phyloP scores from a whole-genome alignment of 1,140 invertebrate species.

The Procambarus clarkii region DNA sequence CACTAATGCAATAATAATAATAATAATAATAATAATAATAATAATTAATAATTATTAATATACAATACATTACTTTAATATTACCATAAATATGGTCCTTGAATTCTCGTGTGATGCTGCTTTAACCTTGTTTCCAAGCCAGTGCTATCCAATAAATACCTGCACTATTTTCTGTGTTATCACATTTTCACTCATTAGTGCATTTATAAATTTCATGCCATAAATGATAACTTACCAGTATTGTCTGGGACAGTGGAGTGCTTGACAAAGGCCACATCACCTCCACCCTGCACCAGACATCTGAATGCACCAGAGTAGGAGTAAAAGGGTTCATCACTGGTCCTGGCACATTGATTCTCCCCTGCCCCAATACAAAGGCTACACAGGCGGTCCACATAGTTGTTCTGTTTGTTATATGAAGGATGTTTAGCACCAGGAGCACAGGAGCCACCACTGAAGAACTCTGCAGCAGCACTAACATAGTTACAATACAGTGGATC shows the following conservation, averaged over 20 bases:
- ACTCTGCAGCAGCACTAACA: conserved; percentile 78
- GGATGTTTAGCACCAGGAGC: conserved; percentile 79
- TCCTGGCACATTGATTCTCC: conserved; percentile 33
- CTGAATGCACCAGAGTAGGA: conserved; percentile 90
- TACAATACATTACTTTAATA: too few relatives aligned
- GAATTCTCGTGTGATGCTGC: too few relatives aligned
- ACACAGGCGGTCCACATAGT: conserved; percentile 72
- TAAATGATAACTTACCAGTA: conserved; percentile 48
- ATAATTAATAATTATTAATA: too few relatives aligned
- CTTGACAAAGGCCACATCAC: conserved; percentile 96
- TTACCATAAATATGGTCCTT: too few relatives aligned
- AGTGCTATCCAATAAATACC: too few relatives aligned
- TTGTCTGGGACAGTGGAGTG: conserved; percentile 94
- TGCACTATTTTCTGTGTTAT: background rate
- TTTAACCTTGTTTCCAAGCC: too few relatives aligned
- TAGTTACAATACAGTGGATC: conserved; percentile 78
- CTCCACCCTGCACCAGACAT: conserved; percentile 96
- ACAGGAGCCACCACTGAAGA: conserved; percentile 79
- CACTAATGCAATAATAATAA: too few relatives aligned
- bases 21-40: too few relatives aligned
- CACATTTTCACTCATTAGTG: background rate
- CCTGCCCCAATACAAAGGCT: conserved; percentile 42
- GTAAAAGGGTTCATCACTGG: conserved; percentile 85
- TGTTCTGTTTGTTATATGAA: conserved; percentile 77
- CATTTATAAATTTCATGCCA: background rate